phyloP scores from a whole-genome alignment of 2,113 vertebrate species.

The Camelus dromedarius region DNA sequence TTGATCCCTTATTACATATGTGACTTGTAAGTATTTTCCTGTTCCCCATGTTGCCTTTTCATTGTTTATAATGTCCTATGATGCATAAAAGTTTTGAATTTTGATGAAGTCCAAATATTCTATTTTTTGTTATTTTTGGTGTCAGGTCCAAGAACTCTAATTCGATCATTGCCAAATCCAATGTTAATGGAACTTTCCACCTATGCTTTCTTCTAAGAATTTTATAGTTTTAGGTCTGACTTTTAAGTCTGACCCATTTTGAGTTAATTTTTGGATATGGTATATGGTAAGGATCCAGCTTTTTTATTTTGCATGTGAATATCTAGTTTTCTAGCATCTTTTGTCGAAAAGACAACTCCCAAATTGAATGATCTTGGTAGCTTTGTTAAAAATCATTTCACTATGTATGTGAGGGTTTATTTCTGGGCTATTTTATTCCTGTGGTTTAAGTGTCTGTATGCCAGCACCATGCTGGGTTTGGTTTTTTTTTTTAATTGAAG shows the following conservation, averaged over 20 bases:
- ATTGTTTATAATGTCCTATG: not conserved
- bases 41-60: not conserved
- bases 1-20: not conserved
- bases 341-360: not conserved
- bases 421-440: not conserved
- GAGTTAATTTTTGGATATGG: not conserved
- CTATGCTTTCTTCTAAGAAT: not conserved
- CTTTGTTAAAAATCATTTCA: not conserved
- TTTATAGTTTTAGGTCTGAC: constrained; percentile 16
- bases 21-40: not conserved
- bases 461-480: not conserved
- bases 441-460: not conserved
- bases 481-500: not conserved
- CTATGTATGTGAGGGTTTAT: not conserved
- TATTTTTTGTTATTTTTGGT: not conserved
- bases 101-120: not conserved
- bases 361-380: not conserved
- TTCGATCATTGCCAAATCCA: not conserved
- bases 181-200: not conserved
- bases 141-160: not conserved
- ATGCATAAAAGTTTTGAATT: not conserved
- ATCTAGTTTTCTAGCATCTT: not conserved
- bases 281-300: not conserved
- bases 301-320: not conserved
- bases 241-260: not conserved